These are phyloP conservation scores for Scaeva pyrastri DNA, from an alignment of 2,888 invertebrate genomes.

Conservation along the genomic window DNA sequence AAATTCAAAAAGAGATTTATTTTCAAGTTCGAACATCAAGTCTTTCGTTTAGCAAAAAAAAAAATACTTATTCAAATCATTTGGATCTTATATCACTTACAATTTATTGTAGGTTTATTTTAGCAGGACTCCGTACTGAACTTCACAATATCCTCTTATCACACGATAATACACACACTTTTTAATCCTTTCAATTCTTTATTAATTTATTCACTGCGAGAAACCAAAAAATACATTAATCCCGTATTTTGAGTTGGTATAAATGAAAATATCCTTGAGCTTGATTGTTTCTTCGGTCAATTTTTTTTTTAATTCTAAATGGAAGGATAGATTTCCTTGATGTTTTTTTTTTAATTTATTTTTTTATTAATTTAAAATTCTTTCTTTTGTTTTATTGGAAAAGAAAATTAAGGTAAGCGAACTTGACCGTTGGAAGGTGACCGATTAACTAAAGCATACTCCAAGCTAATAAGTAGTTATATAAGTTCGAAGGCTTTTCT, in stretches of 20 bases:
- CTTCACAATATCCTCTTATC: constrained; percentile 43
- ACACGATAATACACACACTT: constrained; percentile 45
- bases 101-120: constrained; percentile 12
- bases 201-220: not conserved
- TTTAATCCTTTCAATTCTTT: constrained; percentile 28
- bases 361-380: constrained; percentile 20
- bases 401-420: constrained; percentile 79
- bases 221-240: constrained; percentile 26
- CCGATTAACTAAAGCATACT: constrained; percentile 83
- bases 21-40: constrained; percentile 48
- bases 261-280: constrained; percentile 41
- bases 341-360: constrained; percentile 35
- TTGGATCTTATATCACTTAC: constrained; percentile 57
- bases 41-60: constrained; percentile 38
- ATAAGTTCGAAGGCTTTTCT: constrained; percentile 83
- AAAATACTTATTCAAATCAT: not conserved
- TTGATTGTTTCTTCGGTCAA: constrained; percentile 52
- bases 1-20: constrained; percentile 44
- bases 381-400: constrained; percentile 60
- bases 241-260: constrained; percentile 21
- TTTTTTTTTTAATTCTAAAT: not conserved
- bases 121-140: constrained; percentile 27
- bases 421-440: constrained; percentile 84
- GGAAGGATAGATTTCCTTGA: constrained; percentile 30
- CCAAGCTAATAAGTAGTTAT: constrained; percentile 83